phyloP scores from a whole-genome alignment of 2,113 vertebrate genomes.

The Arvicanthis niloticus region DNA sequence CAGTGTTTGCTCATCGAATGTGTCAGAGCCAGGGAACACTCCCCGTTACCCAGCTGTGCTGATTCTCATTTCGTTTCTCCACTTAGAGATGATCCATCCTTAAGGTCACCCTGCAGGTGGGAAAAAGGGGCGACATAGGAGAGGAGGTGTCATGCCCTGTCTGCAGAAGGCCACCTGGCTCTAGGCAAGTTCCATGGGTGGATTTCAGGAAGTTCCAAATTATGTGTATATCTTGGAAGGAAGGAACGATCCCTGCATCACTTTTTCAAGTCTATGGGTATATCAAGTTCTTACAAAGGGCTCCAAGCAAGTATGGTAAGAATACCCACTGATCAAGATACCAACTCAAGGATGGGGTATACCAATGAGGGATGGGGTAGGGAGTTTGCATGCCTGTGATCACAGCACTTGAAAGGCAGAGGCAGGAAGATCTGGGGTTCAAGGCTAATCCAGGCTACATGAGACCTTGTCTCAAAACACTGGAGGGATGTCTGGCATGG shows the following conservation, averaged over 20 bases:
- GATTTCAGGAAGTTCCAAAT: not conserved
- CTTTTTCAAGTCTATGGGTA: not conserved
- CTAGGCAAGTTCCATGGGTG: not conserved
- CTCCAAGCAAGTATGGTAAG: not conserved
- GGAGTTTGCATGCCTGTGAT: not conserved
- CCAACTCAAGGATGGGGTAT: not conserved
- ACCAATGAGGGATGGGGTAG: accelerated
- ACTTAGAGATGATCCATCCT: not conserved
- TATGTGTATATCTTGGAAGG: not conserved
- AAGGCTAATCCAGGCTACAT: not conserved
- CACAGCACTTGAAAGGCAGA: not conserved
- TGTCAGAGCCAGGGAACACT: not conserved
- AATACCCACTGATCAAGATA: not conserved
- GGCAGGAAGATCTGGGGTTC: not conserved
- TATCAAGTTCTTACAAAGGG: not conserved
- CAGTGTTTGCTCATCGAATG: not conserved
- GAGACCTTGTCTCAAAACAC: not conserved
- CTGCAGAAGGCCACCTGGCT: not conserved
- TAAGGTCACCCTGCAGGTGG: not conserved
- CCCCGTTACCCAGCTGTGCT: too few species aligned
- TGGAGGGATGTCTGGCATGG: not conserved
- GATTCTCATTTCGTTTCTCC: not conserved
- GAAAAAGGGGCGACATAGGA: not conserved
- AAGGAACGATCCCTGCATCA: not conserved
- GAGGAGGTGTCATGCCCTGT: not conserved